Evolutionary conservation across 30 jellyfish, hydroid and myxozoan genomes (phyloP).

Genomic region (Calvadosia cruxmelitensis): DNA sequence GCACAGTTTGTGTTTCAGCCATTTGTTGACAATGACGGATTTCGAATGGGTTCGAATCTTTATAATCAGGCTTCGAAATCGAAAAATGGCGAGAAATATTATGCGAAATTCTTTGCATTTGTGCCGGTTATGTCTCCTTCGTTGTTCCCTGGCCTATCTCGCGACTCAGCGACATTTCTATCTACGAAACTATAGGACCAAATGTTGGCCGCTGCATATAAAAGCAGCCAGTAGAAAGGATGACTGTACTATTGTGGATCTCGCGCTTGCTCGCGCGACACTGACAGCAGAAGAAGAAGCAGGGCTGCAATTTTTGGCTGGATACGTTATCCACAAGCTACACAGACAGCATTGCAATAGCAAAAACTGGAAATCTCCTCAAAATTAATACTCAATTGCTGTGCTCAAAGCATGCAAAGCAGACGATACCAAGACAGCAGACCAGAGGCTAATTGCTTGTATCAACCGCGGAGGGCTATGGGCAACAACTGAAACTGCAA

Average conservation of each 20-base stretch:
- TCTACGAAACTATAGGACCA: slow-evolving; percentile 8
- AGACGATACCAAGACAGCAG: slow-evolving; percentile 6
- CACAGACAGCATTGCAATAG: slow-evolving; percentile 7
- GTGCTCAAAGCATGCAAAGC: slow-evolving; percentile 8
- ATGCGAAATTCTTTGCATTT: slow-evolving; percentile 1
- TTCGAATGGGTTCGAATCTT: too few species aligned
- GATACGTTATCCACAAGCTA: slow-evolving; percentile 3
- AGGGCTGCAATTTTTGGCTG: slow-evolving; percentile 1
- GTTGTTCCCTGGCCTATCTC: slow-evolving; percentile 8
- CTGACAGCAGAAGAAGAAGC: too few species aligned
- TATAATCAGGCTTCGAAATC: too few species aligned
- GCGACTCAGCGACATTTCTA: slow-evolving; percentile 13
- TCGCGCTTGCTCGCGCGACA: too few species aligned
- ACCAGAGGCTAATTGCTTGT: slow-evolving; percentile 7
- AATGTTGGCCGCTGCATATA: slow-evolving; percentile 1
- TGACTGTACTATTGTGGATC: too few species aligned
- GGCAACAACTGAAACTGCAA: too few species aligned
- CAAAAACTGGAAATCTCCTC: slow-evolving; percentile 3
- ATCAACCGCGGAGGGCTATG: slow-evolving; percentile 9
- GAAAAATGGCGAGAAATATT: slow-evolving; percentile 10
- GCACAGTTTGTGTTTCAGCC: too few species aligned
- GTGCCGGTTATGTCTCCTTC: neutral
- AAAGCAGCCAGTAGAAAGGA: neutral
- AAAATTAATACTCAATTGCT: slow-evolving; percentile 6
- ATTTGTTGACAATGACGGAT: too few species aligned